Percentiles rank a stretch among this genome's conserved stretches.
Conservation (phyloP, 1,140 invertebrate genomes). For the Drosophila navojoa region DNA sequence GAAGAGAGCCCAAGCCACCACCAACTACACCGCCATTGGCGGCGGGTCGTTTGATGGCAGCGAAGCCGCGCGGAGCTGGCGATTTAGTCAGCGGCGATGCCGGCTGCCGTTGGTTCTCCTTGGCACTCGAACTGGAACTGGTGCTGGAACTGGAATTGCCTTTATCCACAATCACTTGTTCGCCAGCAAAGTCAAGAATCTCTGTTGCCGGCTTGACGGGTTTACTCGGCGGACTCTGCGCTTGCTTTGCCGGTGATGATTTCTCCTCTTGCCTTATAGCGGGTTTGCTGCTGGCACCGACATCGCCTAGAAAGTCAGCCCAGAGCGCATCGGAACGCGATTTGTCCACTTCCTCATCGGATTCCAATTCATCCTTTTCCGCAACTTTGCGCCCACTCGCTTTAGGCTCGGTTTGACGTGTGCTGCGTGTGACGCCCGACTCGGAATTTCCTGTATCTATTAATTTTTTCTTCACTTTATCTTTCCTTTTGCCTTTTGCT, state of each 20-base stretch:
- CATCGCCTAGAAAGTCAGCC: constrained; percentile 90
- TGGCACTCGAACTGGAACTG: constrained; percentile 83
- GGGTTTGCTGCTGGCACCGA: constrained; percentile 77
- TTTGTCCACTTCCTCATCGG: constrained; percentile 87
- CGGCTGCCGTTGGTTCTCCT: constrained; percentile 82
- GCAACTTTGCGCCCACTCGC: constrained; percentile 5
- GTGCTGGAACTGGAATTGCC: constrained; percentile 69
- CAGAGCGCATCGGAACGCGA: constrained; percentile 89
- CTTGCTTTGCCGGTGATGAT: constrained; percentile 27
- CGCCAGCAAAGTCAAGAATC: constrained; percentile 87
- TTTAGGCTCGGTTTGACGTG: constrained; percentile 36
- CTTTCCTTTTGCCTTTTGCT: constrained; percentile 21
- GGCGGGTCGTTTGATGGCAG: constrained; percentile 50
- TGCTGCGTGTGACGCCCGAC: constrained; percentile 29
- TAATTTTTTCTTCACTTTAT: constrained; percentile 18
- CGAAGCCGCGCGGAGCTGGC: not conserved
- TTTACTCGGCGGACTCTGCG: constrained; percentile 52
- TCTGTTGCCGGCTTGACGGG: constrained; percentile 83
- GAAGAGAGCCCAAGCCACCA: constrained; percentile 88
- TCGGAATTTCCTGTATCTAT: not conserved
- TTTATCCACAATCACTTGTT: constrained; percentile 87
- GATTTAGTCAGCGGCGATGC: not conserved
- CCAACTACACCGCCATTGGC: constrained; percentile 47
- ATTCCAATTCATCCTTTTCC: constrained; percentile 67
- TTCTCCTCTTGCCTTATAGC: constrained; percentile 52